Base-by-base conservation (phyloP, 2,113 vertebrate species). In the Pterocles gutturalis region DNA sequence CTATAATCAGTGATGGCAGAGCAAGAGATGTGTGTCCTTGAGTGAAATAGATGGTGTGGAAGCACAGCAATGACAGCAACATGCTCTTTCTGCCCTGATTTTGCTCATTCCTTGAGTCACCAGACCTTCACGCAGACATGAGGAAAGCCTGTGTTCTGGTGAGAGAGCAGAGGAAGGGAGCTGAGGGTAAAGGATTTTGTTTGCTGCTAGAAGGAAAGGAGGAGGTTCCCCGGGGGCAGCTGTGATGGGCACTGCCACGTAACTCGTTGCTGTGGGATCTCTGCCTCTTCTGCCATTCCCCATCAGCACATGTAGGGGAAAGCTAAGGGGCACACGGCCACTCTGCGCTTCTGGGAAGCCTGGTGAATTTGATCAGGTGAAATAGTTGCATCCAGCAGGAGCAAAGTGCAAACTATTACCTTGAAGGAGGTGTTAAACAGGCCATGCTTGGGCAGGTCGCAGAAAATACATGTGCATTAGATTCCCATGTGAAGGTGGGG, bases 341-440 rank as follows among this genome's bases (percentile, higher is more conserved):
- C 49, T 6, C 3, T 11, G 17, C 0, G 0, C 36, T 65, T 58
- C 43, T 51, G 45, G 34, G n/a, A 36, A 57, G 34, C n/a, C 36
- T 64, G 28, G 6, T 0, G 4, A 67, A 8, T 81, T 38, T 70
- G 65, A 20, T 41, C 45, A 65, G 22, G 29, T 77, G 55, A 57
- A 76, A 70, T 20, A 73, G 25, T 43, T 72, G 5, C 53, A 51
- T 60, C 77, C 72, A 57, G 34, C 45, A 53, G 38, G 34, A 70
- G 22, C 33, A 70, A 65, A 84, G 49, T 70, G 17, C n/a, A 69
- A 49, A 17, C 24, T 54, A 0, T 49, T 43, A 29, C 49, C 24
- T 43, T 64, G 72, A 54, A 54, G 65, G 55, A 87, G 48, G n/a
- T 60, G 43, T 60, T 69, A 60, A 72, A 81, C 11, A 77, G 19